Evolutionary conservation across 2,113 vertebrate genomes (phyloP), one percentile per base, ranked within the genome.

Genomic region (Caranx ignobilis): DNA sequence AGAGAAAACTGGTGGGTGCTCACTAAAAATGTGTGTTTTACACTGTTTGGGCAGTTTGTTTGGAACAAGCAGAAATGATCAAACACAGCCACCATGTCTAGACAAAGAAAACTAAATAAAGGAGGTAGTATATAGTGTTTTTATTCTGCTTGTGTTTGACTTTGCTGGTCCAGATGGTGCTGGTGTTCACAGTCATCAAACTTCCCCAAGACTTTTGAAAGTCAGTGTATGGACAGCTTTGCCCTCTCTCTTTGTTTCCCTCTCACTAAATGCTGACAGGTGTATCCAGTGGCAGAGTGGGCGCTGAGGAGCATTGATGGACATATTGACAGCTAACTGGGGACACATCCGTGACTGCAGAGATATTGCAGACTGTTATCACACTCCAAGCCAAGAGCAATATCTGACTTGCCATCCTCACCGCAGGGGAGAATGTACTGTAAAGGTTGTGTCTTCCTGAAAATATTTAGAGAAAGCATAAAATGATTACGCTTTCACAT

Each of bases 231-330:
- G 34, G 5, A 19, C 19, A 61, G 55, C 60, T 65, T 13, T 70
- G 63, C 41, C 52, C 79, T 79, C 57, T 55, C 7, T 54, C 41
- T 56, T 67, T 54, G 65, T 67, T 52, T 60, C 43, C 26, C 9
- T 54, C 45, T 72, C 16, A 34, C 50, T 76, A 84, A 88, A 81
- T 69, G 82, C 81, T 89, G 89, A 87, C 76, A 78, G 79, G 39
- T 83, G 37, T 54, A 75, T 68, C 66, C 77, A 10, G 60, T 31
- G 6, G 50, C 73, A 39, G 63, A 66, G 57, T 39, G 13, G 59
- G 63, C 26, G 43, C 34, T 18, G 69, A 13, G 55, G 48, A 65
- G 47, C 68, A 80, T 79, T 71, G 75, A 89, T 43, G 32, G 63
- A 68, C 81, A 75, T 87, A 87, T 83, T 31, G 76, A 88, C 81